Percentiles rank a stretch among this genome's conserved stretches.
Conservation (phyloP, 2,113 vertebrate species). For the Myotis brandtii region DNA sequence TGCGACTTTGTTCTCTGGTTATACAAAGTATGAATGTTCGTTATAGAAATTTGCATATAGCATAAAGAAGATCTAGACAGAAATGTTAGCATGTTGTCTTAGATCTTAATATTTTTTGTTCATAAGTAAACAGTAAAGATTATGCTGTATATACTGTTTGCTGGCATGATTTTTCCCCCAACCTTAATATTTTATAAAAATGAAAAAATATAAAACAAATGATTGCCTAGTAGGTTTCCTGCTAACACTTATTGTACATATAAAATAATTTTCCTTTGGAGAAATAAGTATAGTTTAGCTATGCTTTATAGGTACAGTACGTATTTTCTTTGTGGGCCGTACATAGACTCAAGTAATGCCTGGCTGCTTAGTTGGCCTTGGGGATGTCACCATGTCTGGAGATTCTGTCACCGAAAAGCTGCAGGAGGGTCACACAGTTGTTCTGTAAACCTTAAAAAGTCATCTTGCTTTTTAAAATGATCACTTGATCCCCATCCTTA, state of each 20-base stretch:
- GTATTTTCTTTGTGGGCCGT: not conserved
- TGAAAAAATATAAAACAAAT: not conserved
- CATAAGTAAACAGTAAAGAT: not conserved
- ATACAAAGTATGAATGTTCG: not conserved
- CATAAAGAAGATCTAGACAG: not conserved
- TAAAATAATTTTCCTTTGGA: not conserved
- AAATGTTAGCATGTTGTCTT: not conserved
- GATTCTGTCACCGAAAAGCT: not conserved
- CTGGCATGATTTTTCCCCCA: not conserved
- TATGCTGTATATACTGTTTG: not conserved
- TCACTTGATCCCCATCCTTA: not conserved
- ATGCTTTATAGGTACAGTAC: rapidly evolving
- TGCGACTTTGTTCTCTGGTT: not conserved
- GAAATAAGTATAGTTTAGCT: not conserved
- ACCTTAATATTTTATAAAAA: not conserved
- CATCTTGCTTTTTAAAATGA: not conserved
- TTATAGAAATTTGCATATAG: not conserved
- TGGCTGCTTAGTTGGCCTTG: rapidly evolving
- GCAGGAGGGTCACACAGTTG: not conserved
- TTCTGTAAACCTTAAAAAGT: not conserved
- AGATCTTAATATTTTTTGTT: not conserved
- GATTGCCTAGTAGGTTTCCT: not conserved
- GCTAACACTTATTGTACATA: not conserved
- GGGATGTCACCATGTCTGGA: not conserved
- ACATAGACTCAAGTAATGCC: not conserved